Conservation (phyloP, 2,113 vertebrate genomes). For the Myodes glareolus region DNA sequence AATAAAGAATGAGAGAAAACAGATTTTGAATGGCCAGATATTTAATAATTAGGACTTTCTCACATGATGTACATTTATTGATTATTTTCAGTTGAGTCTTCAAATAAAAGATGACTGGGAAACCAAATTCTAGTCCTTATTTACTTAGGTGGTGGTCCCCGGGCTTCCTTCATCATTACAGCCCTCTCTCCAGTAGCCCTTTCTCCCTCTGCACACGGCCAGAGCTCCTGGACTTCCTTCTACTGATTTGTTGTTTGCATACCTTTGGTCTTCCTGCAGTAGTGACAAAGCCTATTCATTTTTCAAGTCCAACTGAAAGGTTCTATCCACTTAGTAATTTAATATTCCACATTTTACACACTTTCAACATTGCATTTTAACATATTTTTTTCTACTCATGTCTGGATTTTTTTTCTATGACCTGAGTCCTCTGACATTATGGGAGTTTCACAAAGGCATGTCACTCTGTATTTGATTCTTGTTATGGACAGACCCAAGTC, state of each 20-base stretch:
- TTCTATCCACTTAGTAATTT: neutral
- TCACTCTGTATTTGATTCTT: neutral
- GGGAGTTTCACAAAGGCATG: neutral
- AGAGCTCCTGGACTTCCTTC: neutral
- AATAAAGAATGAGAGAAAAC: neutral
- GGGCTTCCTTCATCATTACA: neutral
- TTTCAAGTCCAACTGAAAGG: neutral
- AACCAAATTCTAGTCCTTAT: neutral
- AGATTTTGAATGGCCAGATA: neutral
- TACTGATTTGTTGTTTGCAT: neutral
- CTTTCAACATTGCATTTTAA: neutral
- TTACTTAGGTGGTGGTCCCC: neutral
- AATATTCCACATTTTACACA: neutral
- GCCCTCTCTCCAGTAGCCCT: neutral
- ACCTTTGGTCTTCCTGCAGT: neutral
- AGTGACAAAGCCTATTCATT: neutral
- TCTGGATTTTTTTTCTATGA: neutral
- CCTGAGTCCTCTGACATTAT: neutral
- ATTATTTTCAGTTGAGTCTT: slow-evolving; percentile 37
- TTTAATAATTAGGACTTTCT: neutral
- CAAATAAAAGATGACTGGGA: neutral
- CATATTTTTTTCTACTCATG: neutral
- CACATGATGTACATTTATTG: neutral
- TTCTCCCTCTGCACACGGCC: neutral
- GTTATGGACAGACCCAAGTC: neutral